These are phyloP conservation scores for Laticauda laticaudata DNA, from an alignment of 2,113 vertebrate genomes.

Conservation along the genomic window DNA sequence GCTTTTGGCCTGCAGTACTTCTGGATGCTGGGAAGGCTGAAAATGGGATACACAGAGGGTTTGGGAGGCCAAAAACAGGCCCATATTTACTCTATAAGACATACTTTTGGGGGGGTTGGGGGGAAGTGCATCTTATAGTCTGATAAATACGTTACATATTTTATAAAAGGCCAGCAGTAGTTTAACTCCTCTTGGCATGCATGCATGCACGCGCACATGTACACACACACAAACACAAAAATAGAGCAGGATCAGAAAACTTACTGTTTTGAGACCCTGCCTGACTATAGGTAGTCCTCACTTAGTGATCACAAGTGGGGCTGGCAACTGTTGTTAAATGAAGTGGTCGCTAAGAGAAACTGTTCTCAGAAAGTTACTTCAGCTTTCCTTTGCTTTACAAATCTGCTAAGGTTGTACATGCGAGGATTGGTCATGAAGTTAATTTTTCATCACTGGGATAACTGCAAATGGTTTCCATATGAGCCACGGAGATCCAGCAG, in stretches of 20 bases:
- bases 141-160: no score
- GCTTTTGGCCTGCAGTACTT: no score
- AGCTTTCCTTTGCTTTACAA: not conserved
- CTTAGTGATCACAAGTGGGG: not conserved
- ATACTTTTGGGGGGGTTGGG: no score
- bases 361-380: not conserved
- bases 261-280: not conserved
- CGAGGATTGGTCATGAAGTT: not conserved
- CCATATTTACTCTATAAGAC: no score
- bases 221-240: not conserved
- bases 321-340: not conserved
- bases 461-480: not conserved
- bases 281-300: not conserved
- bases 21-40: no score
- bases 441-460: not conserved
- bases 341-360: not conserved
- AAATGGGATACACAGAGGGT: no score
- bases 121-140: no score
- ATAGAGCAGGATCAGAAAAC: not conserved
- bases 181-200: not conserved
- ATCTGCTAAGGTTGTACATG: not conserved
- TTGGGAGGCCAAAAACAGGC: no score
- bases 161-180: not conserved
- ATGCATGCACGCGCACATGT: rapidly evolving
- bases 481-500: no score